These are phyloP conservation scores for Turdus rufiventris DNA, from an alignment of 2,113 vertebrate genomes.

Conservation along the genomic window DNA sequence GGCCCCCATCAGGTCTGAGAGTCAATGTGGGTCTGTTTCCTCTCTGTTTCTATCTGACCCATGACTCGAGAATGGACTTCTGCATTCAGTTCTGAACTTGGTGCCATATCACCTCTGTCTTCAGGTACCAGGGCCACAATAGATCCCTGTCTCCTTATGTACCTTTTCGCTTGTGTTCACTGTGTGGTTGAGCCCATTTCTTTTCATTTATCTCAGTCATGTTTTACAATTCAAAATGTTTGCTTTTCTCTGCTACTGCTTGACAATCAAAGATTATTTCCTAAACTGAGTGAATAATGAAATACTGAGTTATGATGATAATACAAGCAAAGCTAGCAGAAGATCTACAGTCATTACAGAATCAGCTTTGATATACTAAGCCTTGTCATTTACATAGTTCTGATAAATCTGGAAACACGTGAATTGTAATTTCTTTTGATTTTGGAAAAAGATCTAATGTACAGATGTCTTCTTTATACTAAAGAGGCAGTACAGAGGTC, in stretches of 20 bases:
- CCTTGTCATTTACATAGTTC: background rate
- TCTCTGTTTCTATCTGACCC: fast-evolving
- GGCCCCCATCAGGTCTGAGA: background rate
- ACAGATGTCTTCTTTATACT: background rate
- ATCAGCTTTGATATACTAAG: background rate
- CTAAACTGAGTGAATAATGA: conserved; percentile 2
- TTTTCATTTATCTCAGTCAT: background rate
- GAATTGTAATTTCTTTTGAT: background rate
- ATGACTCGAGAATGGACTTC: fast-evolving
- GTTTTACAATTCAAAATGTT: background rate
- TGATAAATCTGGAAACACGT: background rate
- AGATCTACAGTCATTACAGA: background rate
- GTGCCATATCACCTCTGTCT: background rate
- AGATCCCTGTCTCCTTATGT: background rate
- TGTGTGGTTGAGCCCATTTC: background rate
- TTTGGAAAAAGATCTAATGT: background rate
- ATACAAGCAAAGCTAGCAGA: background rate
- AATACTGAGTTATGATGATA: background rate
- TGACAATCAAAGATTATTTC: conserved; percentile 5
- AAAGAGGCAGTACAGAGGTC: background rate
- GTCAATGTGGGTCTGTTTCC: background rate
- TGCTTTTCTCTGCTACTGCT: background rate
- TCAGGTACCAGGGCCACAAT: background rate
- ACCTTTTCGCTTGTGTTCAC: background rate
- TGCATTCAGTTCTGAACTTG: background rate